Conservation (phyloP, 2,797 vertebrate species). For the Pagetopsis macropterus region DNA sequence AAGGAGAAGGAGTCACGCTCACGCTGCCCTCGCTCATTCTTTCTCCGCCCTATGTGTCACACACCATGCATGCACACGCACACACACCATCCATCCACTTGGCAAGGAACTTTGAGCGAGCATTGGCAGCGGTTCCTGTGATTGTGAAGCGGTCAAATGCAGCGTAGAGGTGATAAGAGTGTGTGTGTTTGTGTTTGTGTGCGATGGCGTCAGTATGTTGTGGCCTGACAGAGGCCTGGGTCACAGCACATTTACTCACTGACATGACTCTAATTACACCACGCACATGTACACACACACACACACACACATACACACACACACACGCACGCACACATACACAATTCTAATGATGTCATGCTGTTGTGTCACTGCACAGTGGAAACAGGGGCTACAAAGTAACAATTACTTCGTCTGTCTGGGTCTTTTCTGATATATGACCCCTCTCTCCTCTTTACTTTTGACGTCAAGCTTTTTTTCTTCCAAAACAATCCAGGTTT, state of each 20-base stretch:
- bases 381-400: constrained; percentile 6
- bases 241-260: constrained; percentile 63
- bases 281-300: constrained; percentile 3
- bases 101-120: constrained; percentile 14
- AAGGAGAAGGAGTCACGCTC: neutral
- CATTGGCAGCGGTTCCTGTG: neutral
- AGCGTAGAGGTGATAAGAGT: constrained; percentile 22
- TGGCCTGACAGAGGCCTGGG: constrained; percentile 49
- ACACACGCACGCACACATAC: neutral
- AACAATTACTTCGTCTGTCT: constrained; percentile 28
- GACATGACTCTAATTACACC: constrained; percentile 61
- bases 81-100: constrained; percentile 36
- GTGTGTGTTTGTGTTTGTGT: constrained; percentile 18
- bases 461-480: neutral
- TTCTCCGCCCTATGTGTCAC: constrained; percentile 4
- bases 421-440: constrained; percentile 19
- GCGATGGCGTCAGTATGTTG: constrained; percentile 20
- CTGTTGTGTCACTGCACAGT: constrained; percentile 44
- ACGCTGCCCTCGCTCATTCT: constrained; percentile 1
- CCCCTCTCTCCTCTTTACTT: neutral
- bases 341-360: constrained; percentile 28
- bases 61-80: constrained; percentile 14
- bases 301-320: constrained; percentile 4
- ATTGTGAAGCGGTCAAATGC: constrained; percentile 33
- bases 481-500: neutral